Percentiles rank a stretch among this genome's conserved stretches.
Conservation (phyloP, 2,888 invertebrate genomes). For the Sisyra nigra region DNA sequence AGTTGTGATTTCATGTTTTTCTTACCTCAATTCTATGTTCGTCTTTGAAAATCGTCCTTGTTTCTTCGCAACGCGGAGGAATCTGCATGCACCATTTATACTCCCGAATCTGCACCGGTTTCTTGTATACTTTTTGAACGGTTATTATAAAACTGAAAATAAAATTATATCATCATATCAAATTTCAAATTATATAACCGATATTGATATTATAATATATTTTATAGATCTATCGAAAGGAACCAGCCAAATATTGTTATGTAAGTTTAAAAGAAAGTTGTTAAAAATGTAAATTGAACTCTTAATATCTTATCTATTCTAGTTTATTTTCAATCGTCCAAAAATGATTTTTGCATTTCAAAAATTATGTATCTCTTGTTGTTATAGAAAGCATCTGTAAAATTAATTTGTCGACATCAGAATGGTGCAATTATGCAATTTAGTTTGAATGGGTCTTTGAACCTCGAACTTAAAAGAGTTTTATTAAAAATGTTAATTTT, state of each 20-base stretch:
- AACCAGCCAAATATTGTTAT: neutral
- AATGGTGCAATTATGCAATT: too few species aligned
- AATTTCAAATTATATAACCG: too few species aligned
- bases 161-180: neutral
- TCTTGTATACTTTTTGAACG: conserved; percentile 45
- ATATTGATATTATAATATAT: neutral
- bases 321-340: neutral
- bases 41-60: conserved; percentile 50
- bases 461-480: too few species aligned
- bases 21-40: conserved; percentile 52
- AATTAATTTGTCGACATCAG: too few species aligned
- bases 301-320: neutral
- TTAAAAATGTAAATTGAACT: neutral
- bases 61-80: conserved; percentile 65
- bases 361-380: too few species aligned
- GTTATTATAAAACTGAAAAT: conserved; percentile 47
- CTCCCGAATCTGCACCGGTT: conserved; percentile 36
- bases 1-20: too few species aligned
- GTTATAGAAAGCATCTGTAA: too few species aligned
- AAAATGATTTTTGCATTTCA: neutral
- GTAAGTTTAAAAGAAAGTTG: neutral
- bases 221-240: neutral
- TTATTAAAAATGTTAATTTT: too few species aligned
- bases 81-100: conserved; percentile 65
- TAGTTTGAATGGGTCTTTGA: too few species aligned